Base-by-base conservation (phyloP, 37 sponge, comb jelly and placozoan species). In the Amphimedon queenslandica region DNA sequence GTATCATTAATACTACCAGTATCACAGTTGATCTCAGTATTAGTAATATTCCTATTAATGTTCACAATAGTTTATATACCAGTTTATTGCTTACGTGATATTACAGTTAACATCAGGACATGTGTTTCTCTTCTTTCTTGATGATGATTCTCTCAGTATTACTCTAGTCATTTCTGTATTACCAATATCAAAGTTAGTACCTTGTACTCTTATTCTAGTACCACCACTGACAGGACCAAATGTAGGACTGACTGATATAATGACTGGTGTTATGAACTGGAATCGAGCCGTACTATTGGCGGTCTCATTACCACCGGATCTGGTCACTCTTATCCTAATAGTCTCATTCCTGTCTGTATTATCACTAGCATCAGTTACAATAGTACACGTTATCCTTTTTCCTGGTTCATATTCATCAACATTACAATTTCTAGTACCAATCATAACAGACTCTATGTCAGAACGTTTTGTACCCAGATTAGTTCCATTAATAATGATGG, bases 151-250 rank as follows among this genome's bases (percentile, higher is more conserved):
- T 70, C 55, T 38, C 66, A 83, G 65, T 36, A 56, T 39, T 21
- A 85, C 69, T 69, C 39, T 39, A 30, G 76, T 70, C n/a, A 30
- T 69, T 31, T 70, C 81, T 39, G 38, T 55, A 63, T 73, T 83
- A 4, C 92, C 88, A 75, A 80, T 77, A 64, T 83, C 63, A 23
- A 92, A 80, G 57, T 69, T 31, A 23, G 38, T 77, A 33, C 93
- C 93, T 24, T 4, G 60, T 28, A 92, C 64, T 29, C 55, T 83
- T 24, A 92, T 30, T 8, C 34, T 43, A 39, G 79, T 88, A 38
- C 89, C 88, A 37, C 93, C 93, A 53, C 88, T 73, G 39, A 63
- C 66, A 36, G 93, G 93, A 10, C 93, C 93, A 63, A 69, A 67
- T n/a, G 74, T 53, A 47, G 93, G 93, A 11, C 33, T 31, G n/a